A percentile compares a stretch with the other conserved stretches of the same genome.
phyloP scores from a whole-genome alignment of 2,888 invertebrate species.

The Calephelis perditalis region DNA sequence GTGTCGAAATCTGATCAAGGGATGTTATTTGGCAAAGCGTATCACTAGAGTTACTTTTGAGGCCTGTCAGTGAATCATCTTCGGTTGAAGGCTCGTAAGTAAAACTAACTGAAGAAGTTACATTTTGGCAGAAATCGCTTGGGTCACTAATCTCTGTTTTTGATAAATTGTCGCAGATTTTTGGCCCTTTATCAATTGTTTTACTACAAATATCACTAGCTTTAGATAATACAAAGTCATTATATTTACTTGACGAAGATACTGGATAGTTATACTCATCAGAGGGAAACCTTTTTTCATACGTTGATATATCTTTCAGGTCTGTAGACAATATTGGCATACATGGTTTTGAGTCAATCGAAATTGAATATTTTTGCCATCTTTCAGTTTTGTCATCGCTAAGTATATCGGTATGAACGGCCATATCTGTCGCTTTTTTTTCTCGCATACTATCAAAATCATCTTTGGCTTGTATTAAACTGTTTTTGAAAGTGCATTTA shows the following conservation, averaged over 20 bases:
- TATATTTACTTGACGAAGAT: constrained; percentile 63
- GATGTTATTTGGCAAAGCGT: constrained; percentile 75
- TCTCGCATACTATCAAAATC: constrained; percentile 38
- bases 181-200: constrained; percentile 57
- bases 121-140: constrained; percentile 70
- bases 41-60: constrained; percentile 73
- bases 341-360: constrained; percentile 58
- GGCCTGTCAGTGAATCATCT: constrained; percentile 66
- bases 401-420: constrained; percentile 26
- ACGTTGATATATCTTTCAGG: constrained; percentile 50
- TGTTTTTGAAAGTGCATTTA: constrained; percentile 51
- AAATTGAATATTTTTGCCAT: constrained; percentile 58
- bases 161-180: constrained; percentile 56
- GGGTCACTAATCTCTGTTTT: constrained; percentile 70
- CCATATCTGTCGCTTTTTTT: constrained; percentile 41
- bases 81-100: constrained; percentile 70
- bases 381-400: constrained; percentile 44
- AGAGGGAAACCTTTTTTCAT: constrained; percentile 50
- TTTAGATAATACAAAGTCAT: constrained; percentile 60
- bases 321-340: constrained; percentile 55
- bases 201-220: constrained; percentile 63
- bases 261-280: constrained; percentile 59
- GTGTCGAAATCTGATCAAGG: constrained; percentile 72
- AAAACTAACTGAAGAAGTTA: constrained; percentile 74
- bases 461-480: constrained; percentile 17